Evolutionary conservation across 2,797 vertebrate species (phyloP).

Genomic region (Diplodus sargus): DNA sequence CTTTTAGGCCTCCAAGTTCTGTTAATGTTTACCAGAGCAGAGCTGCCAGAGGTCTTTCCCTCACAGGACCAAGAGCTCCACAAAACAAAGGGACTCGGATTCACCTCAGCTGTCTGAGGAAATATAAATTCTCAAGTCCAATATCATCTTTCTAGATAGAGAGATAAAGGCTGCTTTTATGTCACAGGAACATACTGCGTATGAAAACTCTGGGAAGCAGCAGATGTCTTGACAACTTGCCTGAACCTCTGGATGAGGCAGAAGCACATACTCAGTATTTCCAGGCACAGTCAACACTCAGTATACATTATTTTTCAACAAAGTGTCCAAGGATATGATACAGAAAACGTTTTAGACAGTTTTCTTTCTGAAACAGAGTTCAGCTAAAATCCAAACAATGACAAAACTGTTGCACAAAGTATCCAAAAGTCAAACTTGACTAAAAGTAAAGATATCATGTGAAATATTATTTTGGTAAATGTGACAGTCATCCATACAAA

Average conservation of each 20-base stretch:
- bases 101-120: conserved; percentile 49
- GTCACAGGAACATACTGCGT: conserved; percentile 28
- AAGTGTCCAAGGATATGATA: background rate
- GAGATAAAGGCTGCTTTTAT: conserved; percentile 48
- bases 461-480: too few relatives aligned
- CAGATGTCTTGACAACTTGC: conserved; percentile 30
- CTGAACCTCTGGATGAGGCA: conserved; percentile 34
- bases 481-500: too few relatives aligned
- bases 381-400: background rate
- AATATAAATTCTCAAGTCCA: conserved; percentile 47
- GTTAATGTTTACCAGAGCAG: conserved; percentile 82
- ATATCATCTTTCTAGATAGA: conserved; percentile 52
- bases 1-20: conserved; percentile 72
- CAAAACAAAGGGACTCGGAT: conserved; percentile 65
- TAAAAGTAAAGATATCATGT: too few relatives aligned
- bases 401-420: too few relatives aligned
- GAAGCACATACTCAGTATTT: conserved; percentile 14
- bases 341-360: background rate
- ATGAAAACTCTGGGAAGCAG: conserved; percentile 24
- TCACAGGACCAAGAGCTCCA: conserved; percentile 47
- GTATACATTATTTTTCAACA: conserved; percentile 24
- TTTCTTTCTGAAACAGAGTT: background rate
- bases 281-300: conserved; percentile 22
- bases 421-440: too few relatives aligned
- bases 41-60: conserved; percentile 64